A percentile compares a stretch with the other conserved stretches of the same genome.
These are phyloP conservation scores for Scarus forsteni DNA, from an alignment of 2,797 vertebrate species.

Conservation along the genomic window DNA sequence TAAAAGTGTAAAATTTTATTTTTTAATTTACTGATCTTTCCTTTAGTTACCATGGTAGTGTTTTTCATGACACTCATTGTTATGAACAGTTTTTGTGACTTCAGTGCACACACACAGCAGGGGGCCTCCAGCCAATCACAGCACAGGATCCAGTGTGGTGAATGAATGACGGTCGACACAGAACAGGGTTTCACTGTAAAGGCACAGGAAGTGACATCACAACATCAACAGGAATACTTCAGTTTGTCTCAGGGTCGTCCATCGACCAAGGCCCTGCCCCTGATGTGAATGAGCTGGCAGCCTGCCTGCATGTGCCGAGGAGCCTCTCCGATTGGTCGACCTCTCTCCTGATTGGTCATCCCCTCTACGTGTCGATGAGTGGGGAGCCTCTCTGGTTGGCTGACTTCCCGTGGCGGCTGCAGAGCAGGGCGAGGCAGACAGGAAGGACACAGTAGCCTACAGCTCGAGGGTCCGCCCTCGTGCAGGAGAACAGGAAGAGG, in stretches of 20 bases:
- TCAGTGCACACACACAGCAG: not conserved
- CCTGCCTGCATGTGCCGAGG: not conserved
- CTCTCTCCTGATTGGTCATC: not conserved
- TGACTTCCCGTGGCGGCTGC: constrained; percentile 84
- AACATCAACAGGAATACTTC: constrained; percentile 16
- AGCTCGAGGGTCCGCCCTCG: constrained; percentile 92
- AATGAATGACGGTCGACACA: constrained; percentile 1
- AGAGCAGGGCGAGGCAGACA: constrained; percentile 92
- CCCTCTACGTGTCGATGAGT: no score
- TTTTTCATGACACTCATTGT: constrained; percentile 17
- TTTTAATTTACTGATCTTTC: constrained; percentile 32
- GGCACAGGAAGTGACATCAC: constrained; percentile 63
- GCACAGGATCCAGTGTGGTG: not conserved
- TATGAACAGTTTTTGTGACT: constrained; percentile 15
- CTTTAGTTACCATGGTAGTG: constrained; percentile 33
- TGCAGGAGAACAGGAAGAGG: constrained; percentile 97
- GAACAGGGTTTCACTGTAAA: constrained; percentile 2
- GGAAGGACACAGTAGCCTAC: constrained; percentile 96
- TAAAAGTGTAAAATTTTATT: not conserved
- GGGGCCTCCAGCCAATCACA: constrained; percentile 17
- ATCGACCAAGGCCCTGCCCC: no score
- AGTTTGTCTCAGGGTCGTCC: not conserved
- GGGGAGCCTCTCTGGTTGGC: not conserved
- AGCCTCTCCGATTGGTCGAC: not conserved
- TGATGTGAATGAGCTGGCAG: constrained; percentile 36